Conservation (phyloP, 2,113 vertebrate species). For the Corythaeola cristata region DNA sequence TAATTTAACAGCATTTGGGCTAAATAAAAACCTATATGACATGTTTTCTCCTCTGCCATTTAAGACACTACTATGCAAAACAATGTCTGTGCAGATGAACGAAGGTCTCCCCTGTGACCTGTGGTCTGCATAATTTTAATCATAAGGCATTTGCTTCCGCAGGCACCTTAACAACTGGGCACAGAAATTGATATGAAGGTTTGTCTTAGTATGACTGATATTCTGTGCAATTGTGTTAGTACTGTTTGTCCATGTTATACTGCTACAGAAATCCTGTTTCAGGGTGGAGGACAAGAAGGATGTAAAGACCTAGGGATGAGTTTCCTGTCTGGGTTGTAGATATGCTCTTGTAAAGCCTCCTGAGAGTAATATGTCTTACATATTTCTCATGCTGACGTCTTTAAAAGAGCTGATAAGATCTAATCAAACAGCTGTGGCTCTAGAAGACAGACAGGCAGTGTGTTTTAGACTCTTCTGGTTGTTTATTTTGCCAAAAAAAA, state of each 20-base stretch:
- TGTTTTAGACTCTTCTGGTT: neutral
- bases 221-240: neutral
- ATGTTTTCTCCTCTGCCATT: slow-evolving; percentile 29
- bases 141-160: neutral
- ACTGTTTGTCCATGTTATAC: neutral
- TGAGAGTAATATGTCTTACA: neutral
- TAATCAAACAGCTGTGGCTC: neutral
- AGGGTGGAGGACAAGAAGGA: neutral
- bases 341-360: neutral
- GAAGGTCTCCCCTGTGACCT: slow-evolving; percentile 26
- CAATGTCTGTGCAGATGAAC: neutral
- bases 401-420: neutral
- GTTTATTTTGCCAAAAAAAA: neutral
- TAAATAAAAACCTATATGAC: slow-evolving; percentile 35
- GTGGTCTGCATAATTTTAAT: slow-evolving; percentile 23
- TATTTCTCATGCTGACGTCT: neutral
- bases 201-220: neutral
- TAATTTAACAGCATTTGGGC: slow-evolving; percentile 69
- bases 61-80: slow-evolving; percentile 46
- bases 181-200: neutral
- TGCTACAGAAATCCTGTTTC: neutral
- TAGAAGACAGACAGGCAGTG: neutral
- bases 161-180: neutral
- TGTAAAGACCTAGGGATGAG: neutral
- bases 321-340: neutral